phyloP scores from a whole-genome alignment of 2,888 invertebrate species.

The Leptinotarsa tumamoca region DNA sequence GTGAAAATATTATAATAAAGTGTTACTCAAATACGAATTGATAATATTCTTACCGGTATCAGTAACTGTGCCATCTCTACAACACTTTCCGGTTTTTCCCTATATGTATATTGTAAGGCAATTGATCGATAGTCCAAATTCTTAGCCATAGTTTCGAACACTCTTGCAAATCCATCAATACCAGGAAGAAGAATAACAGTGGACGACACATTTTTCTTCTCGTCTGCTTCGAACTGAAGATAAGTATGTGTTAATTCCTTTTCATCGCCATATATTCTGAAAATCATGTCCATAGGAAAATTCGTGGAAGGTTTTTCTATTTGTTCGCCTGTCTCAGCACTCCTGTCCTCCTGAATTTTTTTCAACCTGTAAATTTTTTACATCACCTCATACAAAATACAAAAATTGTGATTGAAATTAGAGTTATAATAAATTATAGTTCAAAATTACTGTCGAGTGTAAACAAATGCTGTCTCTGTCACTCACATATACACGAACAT shows the following conservation, averaged over 20 bases:
- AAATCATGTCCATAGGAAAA: conserved; percentile 70
- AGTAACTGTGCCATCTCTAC: conserved; percentile 69
- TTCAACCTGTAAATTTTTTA: conserved; percentile 64
- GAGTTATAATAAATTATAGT: no score
- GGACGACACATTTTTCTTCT: conserved; percentile 46
- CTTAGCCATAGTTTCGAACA: conserved; percentile 69
- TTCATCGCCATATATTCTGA: conserved; percentile 75
- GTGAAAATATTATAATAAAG: no score
- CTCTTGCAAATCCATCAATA: conserved; percentile 74
- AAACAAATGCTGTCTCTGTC: no score
- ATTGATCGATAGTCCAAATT: conserved; percentile 69
- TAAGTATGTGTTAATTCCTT: conserved; percentile 5
- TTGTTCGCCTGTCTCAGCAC: conserved; percentile 64
- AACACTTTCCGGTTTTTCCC: conserved; percentile 65
- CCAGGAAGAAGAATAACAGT: conserved; percentile 76
- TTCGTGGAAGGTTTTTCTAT: conserved; percentile 49
- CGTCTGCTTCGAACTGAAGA: conserved; percentile 21
- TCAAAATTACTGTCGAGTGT: no score
- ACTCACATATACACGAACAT: no score
- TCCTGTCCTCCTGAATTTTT: conserved; percentile 69
- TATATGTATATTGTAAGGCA: conserved; percentile 70
- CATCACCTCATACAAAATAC: not conserved
- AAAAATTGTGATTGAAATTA: no score
- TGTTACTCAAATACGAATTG: conserved; percentile 26
- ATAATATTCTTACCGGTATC: conserved; percentile 67